Base-by-base conservation (phyloP, 2,797 vertebrate species). In the Sternarchorhynchus goeldii region DNA sequence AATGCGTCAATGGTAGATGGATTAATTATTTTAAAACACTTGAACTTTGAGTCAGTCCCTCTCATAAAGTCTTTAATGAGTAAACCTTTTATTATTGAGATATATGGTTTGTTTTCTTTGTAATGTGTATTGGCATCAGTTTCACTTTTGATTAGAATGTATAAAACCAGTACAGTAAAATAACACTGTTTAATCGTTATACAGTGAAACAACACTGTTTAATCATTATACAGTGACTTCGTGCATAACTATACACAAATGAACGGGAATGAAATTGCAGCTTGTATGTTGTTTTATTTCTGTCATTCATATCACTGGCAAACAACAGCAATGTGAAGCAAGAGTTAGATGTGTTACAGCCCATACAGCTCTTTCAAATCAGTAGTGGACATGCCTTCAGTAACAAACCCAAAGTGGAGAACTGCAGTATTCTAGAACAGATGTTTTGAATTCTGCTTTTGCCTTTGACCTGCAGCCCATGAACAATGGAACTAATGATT, bases 161-260 rank as follows among this genome's bases (percentile, higher is more conserved):
- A 3, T 72, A 69, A 75, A 73, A 32, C 69, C 58, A 57, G 25
- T 72, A 65, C n/a, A 58, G 45, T 73, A 21, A 72, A 82, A 72
- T 21, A 56, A n/a, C 39, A 57, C n/a, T 68, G 57, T 79, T 79
- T 53, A 60, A n/a, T 18, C 64, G 34, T 31, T 41, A 59, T 72
- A 65, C n/a, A 58, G 45, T 73, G 31, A 72, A 82, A 72, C 18
- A 56, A n/a, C 39, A 57, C n/a, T 68, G 57, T 79, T 79, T 53
- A 60, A n/a, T 18, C 64, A 50, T 31, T 41, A 70, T 71, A 25
- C 5, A 29, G 62, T 57, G 16, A 7, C 50, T 69, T 59, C 53
- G 45, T 69, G 73, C 31, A 79, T 57, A 66, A 20, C 41, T 76
- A 31, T 70, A 75, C 39, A 69, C 63, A 64, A 31, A 36, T 41